These are phyloP conservation scores for Neosilurus hyrtlii DNA, from an alignment of 2,797 vertebrate genomes.

Conservation along the genomic window DNA sequence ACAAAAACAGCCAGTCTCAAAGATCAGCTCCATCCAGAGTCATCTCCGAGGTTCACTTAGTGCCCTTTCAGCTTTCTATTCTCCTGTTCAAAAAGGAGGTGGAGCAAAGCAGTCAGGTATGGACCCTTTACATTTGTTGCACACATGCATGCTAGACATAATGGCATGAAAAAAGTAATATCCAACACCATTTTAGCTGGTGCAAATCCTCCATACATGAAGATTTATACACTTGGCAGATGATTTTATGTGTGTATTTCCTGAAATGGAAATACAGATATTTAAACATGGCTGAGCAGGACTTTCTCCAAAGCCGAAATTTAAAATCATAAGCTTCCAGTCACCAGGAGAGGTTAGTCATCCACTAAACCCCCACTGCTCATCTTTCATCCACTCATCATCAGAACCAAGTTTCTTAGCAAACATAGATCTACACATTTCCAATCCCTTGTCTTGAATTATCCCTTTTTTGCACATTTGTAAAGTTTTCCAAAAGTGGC, in stretches of 20 bases:
- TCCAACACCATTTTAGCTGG: background rate
- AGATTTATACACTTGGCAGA: background rate
- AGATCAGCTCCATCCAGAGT: slow-evolving; percentile 95
- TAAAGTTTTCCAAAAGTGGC: background rate
- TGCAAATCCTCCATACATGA: background rate
- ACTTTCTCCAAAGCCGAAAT: background rate
- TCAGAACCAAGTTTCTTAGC: background rate
- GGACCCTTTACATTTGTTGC: background rate
- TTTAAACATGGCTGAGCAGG: background rate
- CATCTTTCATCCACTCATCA: background rate
- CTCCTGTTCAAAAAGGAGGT: slow-evolving; percentile 76
- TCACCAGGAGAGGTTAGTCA: background rate
- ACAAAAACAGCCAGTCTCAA: slow-evolving; percentile 77
- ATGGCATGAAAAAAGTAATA: background rate
- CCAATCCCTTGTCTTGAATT: background rate
- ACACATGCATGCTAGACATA: background rate
- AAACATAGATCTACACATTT: background rate
- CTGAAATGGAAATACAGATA: background rate
- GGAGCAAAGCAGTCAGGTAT: slow-evolving; percentile 77
- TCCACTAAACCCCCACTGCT: background rate
- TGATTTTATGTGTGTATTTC: background rate
- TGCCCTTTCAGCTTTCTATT: slow-evolving; percentile 90
- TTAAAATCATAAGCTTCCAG: background rate
- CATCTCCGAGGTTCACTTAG: slow-evolving; percentile 95
- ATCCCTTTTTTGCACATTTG: background rate